Percentiles rank a stretch among this genome's conserved stretches.
Evolutionary conservation across 35 echinoderm and acorn worm species (phyloP).

Genomic region (Strongylocentrotus purpuratus): DNA sequence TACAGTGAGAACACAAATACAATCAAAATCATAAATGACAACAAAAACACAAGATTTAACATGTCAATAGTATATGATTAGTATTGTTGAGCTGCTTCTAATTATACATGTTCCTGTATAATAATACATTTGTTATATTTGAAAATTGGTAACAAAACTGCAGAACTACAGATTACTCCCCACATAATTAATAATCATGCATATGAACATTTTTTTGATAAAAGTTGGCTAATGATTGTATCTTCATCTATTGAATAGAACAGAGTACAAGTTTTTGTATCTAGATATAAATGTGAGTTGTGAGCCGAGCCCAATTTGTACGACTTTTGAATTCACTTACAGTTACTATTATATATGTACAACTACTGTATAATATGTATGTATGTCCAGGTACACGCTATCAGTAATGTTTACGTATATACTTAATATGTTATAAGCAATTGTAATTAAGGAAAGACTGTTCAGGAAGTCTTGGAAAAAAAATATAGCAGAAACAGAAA

Average conservation of each 20-base stretch:
- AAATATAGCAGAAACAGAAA: neutral
- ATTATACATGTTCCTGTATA: slow-evolving; percentile 11
- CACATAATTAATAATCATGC: neutral
- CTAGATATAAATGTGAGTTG: neutral
- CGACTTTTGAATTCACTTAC: neutral
- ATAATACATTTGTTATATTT: neutral
- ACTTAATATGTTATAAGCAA: neutral
- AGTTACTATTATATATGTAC: neutral
- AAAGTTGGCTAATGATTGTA: neutral
- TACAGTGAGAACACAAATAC: neutral
- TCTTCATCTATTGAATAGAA: neutral
- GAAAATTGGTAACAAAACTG: slow-evolving; percentile 11
- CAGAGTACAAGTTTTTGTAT: neutral
- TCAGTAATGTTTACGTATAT: neutral
- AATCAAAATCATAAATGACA: neutral
- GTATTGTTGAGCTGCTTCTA: slow-evolving; percentile 34
- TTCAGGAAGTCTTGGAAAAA: neutral
- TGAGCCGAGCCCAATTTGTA: neutral
- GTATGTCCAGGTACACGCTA: neutral
- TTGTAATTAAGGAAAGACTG: slow-evolving; percentile 6
- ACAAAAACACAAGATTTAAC: neutral
- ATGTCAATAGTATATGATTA: slow-evolving; percentile 24
- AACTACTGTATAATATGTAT: neutral
- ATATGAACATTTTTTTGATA: neutral
- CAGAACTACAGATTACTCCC: neutral